These are phyloP conservation scores for Agonopterix alstromeriana DNA, from an alignment of 2,888 invertebrate genomes.

Conservation along the genomic window DNA sequence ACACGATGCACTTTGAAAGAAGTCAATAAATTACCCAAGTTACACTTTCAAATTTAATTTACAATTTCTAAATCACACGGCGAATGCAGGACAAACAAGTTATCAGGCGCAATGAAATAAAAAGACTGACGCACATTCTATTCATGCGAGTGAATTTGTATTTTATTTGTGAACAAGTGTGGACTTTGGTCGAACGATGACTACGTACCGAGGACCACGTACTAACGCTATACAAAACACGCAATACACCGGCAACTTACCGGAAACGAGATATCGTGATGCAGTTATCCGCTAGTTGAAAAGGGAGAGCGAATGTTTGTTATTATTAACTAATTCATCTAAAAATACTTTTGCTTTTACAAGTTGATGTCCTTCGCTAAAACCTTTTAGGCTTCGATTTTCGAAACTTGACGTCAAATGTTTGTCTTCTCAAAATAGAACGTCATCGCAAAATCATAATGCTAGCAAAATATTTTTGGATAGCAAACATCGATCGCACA, in stretches of 20 bases:
- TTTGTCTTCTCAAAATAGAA: too few relatives aligned
- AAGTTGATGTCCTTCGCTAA: too few relatives aligned
- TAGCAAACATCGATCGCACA: not conserved
- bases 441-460: too few relatives aligned
- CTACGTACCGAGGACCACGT: slow-evolving; percentile 13
- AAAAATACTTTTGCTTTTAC: not conserved
- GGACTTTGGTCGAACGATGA: slow-evolving; percentile 17
- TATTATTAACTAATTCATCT: not conserved
- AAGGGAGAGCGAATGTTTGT: not conserved
- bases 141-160: not conserved
- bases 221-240: slow-evolving; percentile 9
- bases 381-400: too few relatives aligned
- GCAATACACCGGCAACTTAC: slow-evolving; percentile 11
- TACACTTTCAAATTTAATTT: too few relatives aligned
- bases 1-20: too few relatives aligned
- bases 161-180: not conserved
- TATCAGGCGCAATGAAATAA: slow-evolving; percentile 1
- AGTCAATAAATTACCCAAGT: too few relatives aligned
- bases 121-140: slow-evolving; percentile 2
- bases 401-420: too few relatives aligned
- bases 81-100: slow-evolving; percentile 3
- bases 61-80: not conserved
- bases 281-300: not conserved
- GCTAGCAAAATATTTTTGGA: not conserved
- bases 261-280: not conserved